Conservation (phyloP, 2,888 invertebrate genomes). For the Andrena marginata region DNA sequence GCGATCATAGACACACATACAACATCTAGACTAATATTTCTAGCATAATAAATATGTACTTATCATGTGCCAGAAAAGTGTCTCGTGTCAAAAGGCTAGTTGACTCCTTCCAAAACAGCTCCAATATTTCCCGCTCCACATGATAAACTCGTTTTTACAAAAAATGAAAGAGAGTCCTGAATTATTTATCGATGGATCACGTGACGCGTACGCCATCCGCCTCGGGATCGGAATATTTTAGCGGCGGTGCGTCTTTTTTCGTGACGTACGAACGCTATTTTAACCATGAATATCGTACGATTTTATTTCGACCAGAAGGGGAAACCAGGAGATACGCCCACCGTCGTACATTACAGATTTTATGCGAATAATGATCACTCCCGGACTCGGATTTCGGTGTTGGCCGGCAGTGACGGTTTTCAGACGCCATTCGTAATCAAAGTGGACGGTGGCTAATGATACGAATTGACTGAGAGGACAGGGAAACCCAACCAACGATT, state of each 20-base stretch:
- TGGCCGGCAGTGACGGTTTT: constrained; percentile 32
- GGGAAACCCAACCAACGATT: neutral
- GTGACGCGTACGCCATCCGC: neutral
- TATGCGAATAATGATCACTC: constrained; percentile 31
- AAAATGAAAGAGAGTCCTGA: too few relatives aligned
- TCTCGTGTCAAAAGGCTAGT: too few relatives aligned
- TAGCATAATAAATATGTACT: too few relatives aligned
- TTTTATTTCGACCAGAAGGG: constrained; percentile 40
- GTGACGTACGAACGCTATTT: neutral
- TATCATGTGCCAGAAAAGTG: too few relatives aligned
- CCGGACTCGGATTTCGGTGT: constrained; percentile 55
- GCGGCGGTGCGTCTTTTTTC: too few relatives aligned
- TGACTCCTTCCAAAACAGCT: too few relatives aligned
- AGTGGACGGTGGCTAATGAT: constrained; percentile 36
- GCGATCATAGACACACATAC: too few relatives aligned
- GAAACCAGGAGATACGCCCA: constrained; percentile 62
- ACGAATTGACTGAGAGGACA: constrained; percentile 5
- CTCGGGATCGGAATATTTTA: neutral
- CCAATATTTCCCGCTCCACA: too few relatives aligned
- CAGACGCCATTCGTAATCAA: constrained; percentile 31
- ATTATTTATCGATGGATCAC: too few relatives aligned
- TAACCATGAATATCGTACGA: constrained; percentile 11
- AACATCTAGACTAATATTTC: too few relatives aligned
- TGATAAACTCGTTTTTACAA: too few relatives aligned
- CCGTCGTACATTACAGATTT: constrained; percentile 62